Conservation (phyloP, 2,797 vertebrate genomes). For the Poeciliopsis turneri region DNA sequence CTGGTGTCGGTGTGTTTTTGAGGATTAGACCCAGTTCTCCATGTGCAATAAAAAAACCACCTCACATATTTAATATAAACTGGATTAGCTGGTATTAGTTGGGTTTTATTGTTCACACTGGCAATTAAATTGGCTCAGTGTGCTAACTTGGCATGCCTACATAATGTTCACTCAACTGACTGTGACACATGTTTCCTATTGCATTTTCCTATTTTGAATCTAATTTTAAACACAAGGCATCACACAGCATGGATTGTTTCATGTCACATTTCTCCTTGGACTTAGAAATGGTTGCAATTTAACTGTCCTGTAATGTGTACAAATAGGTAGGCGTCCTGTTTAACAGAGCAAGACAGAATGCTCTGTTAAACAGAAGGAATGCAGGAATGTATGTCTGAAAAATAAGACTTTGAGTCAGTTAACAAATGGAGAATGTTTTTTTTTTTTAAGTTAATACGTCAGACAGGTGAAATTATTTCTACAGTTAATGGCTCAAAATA, state of each 20-base stretch:
- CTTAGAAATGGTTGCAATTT: conserved; percentile 33
- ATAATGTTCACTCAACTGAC: conserved; percentile 37
- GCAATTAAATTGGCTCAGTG: conserved; percentile 48
- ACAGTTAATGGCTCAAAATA: background rate
- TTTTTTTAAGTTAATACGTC: background rate
- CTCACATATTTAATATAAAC: conserved; percentile 63
- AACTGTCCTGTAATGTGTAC: conserved; percentile 14
- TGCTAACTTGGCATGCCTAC: conserved; percentile 24
- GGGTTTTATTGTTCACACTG: conserved; percentile 51
- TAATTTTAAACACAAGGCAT: conserved; percentile 28
- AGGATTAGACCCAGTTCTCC: conserved; percentile 57
- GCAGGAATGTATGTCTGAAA: background rate
- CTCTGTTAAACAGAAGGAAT: background rate
- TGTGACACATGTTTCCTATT: conserved; percentile 43
- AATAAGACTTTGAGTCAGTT: background rate
- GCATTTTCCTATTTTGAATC: conserved; percentile 36
- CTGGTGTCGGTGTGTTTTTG: background rate
- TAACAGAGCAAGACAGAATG: background rate
- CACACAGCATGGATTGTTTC: conserved; percentile 36
- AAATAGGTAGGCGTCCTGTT: background rate
- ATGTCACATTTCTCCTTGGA: background rate
- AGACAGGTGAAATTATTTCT: background rate
- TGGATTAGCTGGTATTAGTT: conserved; percentile 59
- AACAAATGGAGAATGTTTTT: background rate
- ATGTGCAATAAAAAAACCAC: conserved; percentile 55